Evolutionary conservation across 2,113 vertebrate genomes (phyloP).

Genomic region (Glareola pratincola): DNA sequence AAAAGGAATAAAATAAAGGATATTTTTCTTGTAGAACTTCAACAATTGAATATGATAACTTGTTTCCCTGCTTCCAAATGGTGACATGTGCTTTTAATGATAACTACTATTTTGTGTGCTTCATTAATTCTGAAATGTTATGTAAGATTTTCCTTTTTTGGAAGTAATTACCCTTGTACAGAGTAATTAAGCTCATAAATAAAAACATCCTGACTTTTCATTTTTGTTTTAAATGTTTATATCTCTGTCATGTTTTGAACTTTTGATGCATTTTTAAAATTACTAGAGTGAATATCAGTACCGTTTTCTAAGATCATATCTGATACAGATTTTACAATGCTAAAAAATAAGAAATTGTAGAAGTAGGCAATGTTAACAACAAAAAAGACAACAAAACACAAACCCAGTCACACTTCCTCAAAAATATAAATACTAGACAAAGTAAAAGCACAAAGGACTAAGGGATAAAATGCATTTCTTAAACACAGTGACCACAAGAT

Average conservation of each 20-base stretch:
- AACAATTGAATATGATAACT: neutral
- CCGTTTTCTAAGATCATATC: neutral
- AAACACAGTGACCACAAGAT: neutral
- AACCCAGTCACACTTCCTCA: accelerated
- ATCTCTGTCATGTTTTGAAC: neutral
- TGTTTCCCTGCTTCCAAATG: neutral
- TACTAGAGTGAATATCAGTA: neutral
- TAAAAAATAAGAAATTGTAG: neutral
- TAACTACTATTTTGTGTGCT: neutral
- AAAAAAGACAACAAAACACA: neutral
- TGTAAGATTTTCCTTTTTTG: neutral
- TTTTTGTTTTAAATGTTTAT: neutral
- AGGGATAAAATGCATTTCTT: neutral
- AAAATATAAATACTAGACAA: neutral
- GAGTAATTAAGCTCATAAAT: neutral
- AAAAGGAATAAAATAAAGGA: neutral
- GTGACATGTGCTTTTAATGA: neutral
- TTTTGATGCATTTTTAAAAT: neutral
- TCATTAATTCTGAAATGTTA: neutral
- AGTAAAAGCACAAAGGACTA: neutral
- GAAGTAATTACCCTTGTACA: neutral
- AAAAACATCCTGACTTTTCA: neutral
- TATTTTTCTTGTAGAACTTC: neutral
- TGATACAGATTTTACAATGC: neutral
- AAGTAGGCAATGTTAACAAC: neutral